Conservation (phyloP, 2,888 invertebrate genomes). For the Aspidiotus rigidus region DNA sequence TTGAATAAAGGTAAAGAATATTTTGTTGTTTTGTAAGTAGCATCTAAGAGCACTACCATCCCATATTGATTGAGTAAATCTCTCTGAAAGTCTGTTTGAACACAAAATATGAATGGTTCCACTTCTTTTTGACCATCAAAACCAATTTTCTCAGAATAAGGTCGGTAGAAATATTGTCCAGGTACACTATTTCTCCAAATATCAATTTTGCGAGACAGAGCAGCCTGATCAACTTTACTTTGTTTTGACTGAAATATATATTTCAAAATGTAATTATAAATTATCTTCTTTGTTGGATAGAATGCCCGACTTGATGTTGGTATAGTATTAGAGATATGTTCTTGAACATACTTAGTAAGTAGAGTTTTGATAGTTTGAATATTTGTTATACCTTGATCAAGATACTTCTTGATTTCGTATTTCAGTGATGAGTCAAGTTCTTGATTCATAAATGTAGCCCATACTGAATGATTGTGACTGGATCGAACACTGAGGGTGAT, state of each 20-base stretch:
- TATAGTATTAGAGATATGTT: background rate
- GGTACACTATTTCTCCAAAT: background rate
- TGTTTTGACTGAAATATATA: background rate
- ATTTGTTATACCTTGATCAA: background rate
- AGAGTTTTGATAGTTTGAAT: background rate
- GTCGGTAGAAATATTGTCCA: background rate
- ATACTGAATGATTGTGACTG: background rate
- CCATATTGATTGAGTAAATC: background rate
- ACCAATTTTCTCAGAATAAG: too few relatives aligned
- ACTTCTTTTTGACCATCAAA: background rate
- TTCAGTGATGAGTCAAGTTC: background rate
- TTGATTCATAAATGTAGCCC: background rate
- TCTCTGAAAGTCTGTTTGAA: background rate
- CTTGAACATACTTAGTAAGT: background rate
- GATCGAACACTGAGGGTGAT: background rate
- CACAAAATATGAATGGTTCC: slow-evolving; percentile 3
- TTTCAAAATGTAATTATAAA: background rate
- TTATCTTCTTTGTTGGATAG: background rate
- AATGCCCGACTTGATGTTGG: background rate
- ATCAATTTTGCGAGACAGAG: background rate
- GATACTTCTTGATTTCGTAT: background rate
- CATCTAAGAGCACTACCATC: background rate
- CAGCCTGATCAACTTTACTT: slow-evolving; percentile 4
- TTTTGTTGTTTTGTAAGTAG: slow-evolving; percentile 10
- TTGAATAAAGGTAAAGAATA: slow-evolving; percentile 4